Evolutionary conservation across 2,888 invertebrate species (phyloP), one percentile per base, ranked within the genome.

Genomic region (Xanthorhoe spadicearia): DNA sequence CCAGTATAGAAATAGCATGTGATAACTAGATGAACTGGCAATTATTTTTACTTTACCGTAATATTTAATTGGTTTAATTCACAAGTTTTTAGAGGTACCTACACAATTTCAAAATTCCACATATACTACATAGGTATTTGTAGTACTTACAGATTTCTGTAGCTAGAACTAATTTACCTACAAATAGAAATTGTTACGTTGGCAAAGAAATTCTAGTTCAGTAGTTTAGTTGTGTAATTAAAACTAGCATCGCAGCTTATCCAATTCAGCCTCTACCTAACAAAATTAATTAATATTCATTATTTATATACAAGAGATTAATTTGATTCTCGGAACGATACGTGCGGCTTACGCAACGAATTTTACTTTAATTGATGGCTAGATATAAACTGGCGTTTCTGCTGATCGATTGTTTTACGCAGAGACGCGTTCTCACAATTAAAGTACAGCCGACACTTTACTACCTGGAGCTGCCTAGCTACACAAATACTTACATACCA

Each of bases 401-500:
- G 66, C 70, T 71, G 68, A 68, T 71, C 73, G 71, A 77, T 73
- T 73, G 72, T 67, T 58, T 70, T 69, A 59, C 67, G 64, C 69
- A 73, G 35, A 61, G 48, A 51, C 62, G 73, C 75, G 80, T 81
- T 85, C 84, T 75, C 86, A 86, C 82, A 81, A 72, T 72, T 74
- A 75, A 74, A 78, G 78, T 73, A 74, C 74, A 79, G 79, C 15
- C 6, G 10, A 52, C 18, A 10, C 48, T 53, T 43, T 48, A 51
- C 48, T 65, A 48, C 3, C 1, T 43, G 5, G 13, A 43, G 13
- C 1, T 43, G 38, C 10, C 3, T 13, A 4, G 38, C 2, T 43
- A 1, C 10, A 38, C 38, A 43, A 43, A 13, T 13, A 43, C 13
- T 13, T 13, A 43, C 35, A 43, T 13, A 13, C 38, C 13, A 13